phyloP scores from a whole-genome alignment of 2,113 vertebrate genomes.

The Triplophysa dalaica region DNA sequence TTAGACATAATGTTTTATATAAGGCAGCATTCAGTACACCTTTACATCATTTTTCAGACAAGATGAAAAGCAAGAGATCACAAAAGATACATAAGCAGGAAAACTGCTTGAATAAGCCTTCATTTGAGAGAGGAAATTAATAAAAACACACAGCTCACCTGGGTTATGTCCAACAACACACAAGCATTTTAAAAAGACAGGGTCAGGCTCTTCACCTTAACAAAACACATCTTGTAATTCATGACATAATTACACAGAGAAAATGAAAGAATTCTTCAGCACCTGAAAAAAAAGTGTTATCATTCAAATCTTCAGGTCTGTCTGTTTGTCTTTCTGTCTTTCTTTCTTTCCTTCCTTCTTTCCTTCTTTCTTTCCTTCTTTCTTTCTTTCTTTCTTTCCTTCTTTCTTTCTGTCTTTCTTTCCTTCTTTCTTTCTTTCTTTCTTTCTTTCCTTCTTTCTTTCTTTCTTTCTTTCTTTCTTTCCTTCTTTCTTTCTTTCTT shows the following conservation, averaged over 20 bases:
- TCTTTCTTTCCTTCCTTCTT: background rate
- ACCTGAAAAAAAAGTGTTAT: background rate
- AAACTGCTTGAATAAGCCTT: background rate
- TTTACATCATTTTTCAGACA: slow-evolving; percentile 29
- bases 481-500: background rate
- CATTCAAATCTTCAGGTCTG: too few species aligned
- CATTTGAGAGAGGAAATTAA: slow-evolving; percentile 16
- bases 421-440: background rate
- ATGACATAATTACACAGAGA: background rate
- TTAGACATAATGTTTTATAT: slow-evolving; percentile 11
- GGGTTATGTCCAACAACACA: background rate
- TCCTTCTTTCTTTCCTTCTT: too few species aligned
- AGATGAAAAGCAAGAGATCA: slow-evolving; percentile 23
- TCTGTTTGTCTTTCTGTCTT: too few species aligned
- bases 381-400: background rate
- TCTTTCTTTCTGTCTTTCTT: background rate
- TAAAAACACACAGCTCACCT: slow-evolving; percentile 12
- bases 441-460: too few species aligned
- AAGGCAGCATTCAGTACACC: background rate
- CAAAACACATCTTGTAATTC: background rate
- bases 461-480: too few species aligned
- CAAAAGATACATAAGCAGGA: slow-evolving; percentile 40
- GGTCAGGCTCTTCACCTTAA: background rate
- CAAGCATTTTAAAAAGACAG: background rate
- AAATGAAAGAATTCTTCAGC: background rate